Conservation (phyloP, 2,113 vertebrate genomes). For the Pica pica region DNA sequence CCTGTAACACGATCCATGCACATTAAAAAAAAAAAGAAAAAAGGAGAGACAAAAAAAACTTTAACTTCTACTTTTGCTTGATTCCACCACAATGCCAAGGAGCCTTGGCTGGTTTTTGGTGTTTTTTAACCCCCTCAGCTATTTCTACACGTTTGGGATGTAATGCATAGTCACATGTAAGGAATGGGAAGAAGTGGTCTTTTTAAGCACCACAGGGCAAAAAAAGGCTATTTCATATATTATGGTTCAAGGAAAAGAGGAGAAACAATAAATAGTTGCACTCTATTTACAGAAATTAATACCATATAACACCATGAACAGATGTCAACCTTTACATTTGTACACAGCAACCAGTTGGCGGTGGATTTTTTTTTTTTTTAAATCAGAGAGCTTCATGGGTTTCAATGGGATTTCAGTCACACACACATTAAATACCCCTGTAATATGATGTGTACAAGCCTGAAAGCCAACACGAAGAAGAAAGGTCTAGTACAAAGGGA, state of each 20-base stretch:
- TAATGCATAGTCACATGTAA: not conserved
- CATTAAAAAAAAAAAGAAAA: not conserved
- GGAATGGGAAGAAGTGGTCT: not conserved
- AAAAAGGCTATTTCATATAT: not conserved
- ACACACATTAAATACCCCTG: not conserved
- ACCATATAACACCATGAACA: not conserved
- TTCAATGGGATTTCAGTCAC: not conserved
- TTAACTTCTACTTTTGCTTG: not conserved
- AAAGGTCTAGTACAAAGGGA: not conserved
- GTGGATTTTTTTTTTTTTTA: not conserved
- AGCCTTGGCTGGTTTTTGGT: not conserved
- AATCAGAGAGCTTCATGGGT: not conserved
- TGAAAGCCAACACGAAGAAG: not conserved
- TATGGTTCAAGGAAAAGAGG: not conserved
- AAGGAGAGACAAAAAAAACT: not conserved
- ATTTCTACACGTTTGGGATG: not conserved
- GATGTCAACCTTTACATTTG: not conserved
- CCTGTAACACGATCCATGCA: not conserved
- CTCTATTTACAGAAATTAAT: not conserved
- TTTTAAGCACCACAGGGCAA: not conserved
- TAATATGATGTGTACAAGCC: not conserved
- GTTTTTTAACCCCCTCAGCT: not conserved
- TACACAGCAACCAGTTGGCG: not conserved
- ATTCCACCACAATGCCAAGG: not conserved
- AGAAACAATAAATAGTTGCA: not conserved